Base-by-base conservation (phyloP, 2,888 invertebrate species). In the Andrena trimmerana region DNA sequence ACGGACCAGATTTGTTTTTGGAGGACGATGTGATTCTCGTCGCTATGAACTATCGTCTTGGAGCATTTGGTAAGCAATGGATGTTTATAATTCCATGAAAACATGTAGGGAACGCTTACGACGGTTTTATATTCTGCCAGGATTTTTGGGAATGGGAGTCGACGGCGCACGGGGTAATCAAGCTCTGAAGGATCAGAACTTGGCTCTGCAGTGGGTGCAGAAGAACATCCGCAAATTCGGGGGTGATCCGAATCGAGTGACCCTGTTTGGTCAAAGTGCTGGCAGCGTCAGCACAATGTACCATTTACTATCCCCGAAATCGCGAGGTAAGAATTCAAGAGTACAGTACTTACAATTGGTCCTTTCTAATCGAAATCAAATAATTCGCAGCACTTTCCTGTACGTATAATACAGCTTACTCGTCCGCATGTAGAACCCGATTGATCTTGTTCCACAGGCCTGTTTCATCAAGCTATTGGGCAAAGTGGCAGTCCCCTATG, bases 171-270 rank as follows among this genome's bases (percentile, higher is more conserved):
- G 97, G 0, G 96, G 96, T 2, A 97, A 97, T 92, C 95, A 95
- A 81, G 97, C 97, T 0, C 90, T 97, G 66, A 97, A 96, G 90
- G 97, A 97, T 94, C 97, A 97, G 94, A 93, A 95, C 8, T 94
- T 96, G 67, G 97, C 96, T 0, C 92, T 97, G 65, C 95, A 95
- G 86, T 97, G 97, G 97, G 93, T 97, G 0, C 95, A 95, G 78
- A 92, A 95, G 67, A 96, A 97, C 91, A 96, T 97, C 74, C 94
- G 95, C 83, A 94, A 95, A 90, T 97, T 97, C 87, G 97, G 96
- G 2, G 97, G 97, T 0, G 95, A 97, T 94, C 96, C 97, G 2
- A 94, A 96, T 69, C 96, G 96, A 66, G 95, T 97, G 33, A 96
- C 97, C 0, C 92, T 97, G 2, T 93, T 95, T 0, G 97, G 97